Conservation (phyloP, 2,888 invertebrate species). For the Bursaphelenchus okinawaensis region DNA sequence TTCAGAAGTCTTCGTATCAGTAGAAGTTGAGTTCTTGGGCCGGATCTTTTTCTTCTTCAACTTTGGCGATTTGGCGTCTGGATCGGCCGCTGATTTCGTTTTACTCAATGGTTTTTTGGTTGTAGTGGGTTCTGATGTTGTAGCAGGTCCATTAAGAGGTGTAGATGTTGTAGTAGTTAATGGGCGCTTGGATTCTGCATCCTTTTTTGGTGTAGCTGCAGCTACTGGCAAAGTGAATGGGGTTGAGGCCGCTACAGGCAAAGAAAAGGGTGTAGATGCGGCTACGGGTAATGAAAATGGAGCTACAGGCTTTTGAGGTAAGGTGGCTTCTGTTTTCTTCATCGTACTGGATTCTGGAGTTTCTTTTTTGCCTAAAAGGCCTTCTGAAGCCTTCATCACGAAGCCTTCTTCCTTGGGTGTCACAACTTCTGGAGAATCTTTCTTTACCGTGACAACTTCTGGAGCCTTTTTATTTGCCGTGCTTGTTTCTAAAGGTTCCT, state of each 20-base stretch:
- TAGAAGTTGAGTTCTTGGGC: not conserved
- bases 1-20: not conserved
- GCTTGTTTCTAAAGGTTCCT: no score
- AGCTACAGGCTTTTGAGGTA: no score
- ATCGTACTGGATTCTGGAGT: not conserved
- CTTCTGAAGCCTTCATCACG: no score
- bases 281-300: no score
- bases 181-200: not conserved
- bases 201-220: slow-evolving; percentile 3
- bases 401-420: not conserved
- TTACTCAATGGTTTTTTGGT: slow-evolving; percentile 5
- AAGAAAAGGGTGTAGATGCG: not conserved
- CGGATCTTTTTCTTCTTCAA: slow-evolving; percentile 8
- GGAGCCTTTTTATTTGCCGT: not conserved
- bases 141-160: no score
- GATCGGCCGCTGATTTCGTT: not conserved
- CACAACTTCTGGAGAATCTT: not conserved
- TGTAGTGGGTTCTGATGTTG: not conserved
- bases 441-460: not conserved
- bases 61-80: slow-evolving; percentile 10
- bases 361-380: no score
- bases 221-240: slow-evolving; percentile 17
- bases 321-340: no score
- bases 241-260: not conserved
- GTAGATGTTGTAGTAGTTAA: not conserved